phyloP scores from a whole-genome alignment of 2,888 invertebrate species.

The Ptycholaimellus sp. region DNA sequence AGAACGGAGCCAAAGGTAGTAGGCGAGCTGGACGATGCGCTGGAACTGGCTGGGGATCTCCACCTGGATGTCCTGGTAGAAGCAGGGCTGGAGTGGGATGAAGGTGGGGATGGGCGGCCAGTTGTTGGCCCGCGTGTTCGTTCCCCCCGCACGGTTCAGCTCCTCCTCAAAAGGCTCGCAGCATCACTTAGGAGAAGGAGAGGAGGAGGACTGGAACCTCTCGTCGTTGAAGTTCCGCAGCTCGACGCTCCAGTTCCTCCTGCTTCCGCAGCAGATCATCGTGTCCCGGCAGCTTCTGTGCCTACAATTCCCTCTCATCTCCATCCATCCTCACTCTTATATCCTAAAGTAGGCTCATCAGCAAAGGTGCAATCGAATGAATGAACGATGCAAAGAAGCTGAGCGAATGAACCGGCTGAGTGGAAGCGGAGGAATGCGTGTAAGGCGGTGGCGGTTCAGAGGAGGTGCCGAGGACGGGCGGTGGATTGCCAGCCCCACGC shows the following conservation, averaged over 20 bases:
- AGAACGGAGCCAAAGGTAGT: constrained; percentile 76
- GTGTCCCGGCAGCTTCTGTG: constrained; percentile 55
- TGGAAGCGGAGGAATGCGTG: constrained; percentile 8
- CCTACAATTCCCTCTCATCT: too few relatives aligned
- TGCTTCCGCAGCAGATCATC: constrained; percentile 22
- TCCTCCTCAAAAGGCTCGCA: constrained; percentile 76
- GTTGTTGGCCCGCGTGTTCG: constrained; percentile 55
- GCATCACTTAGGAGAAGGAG: too few relatives aligned
- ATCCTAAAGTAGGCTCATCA: too few relatives aligned
- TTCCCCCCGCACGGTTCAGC: constrained; percentile 48
- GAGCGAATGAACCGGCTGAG: constrained; percentile 11
- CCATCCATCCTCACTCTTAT: too few relatives aligned
- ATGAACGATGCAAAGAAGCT: constrained; percentile 4
- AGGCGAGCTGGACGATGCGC: constrained; percentile 70
- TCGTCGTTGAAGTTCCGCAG: constrained; percentile 17
- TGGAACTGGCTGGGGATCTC: constrained; percentile 96
- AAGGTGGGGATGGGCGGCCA: constrained; percentile 92
- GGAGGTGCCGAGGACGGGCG: constrained; percentile 26
- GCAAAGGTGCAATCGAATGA: neutral
- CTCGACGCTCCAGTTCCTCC: constrained; percentile 19
- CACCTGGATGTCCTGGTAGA: constrained; percentile 95
- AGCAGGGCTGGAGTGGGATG: constrained; percentile 75
- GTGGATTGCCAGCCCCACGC: constrained; percentile 35
- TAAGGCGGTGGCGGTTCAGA: neutral
- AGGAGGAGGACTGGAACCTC: too few relatives aligned